Base-by-base conservation (phyloP, 2,888 invertebrate genomes). In the Sacculina carcini region DNA sequence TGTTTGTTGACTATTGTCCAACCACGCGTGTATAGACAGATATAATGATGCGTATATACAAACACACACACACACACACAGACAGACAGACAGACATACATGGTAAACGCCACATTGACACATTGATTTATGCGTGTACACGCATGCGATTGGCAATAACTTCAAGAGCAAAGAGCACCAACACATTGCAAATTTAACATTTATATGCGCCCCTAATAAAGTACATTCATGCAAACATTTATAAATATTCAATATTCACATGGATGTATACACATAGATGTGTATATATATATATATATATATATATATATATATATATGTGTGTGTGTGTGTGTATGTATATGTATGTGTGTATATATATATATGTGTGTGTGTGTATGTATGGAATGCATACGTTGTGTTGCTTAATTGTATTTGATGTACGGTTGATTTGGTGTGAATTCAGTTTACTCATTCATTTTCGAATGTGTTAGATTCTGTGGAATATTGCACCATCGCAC, bases 291-390 rank as follows among this genome's bases (percentile, higher is more conserved):
- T 21, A 49, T 48, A 46, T 48, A 51, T 48, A 51, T 32, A 51
- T 48, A 51, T 48, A 46, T 48, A 51, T 48, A 51, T 48, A 51
- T 48, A 51, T 48, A 51, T 29, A 52, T 39, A 52, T 49, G 40
- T 49, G 49, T 49, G 49, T 49, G 49, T 49, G 31, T 49, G 49
- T 49, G 49, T 39, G 49, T 39, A 52, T 49, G 49, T 49, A 49
- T 49, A 52, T 49, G 49, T 49, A 52, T 38, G 19, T 49, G 49
- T 49, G 49, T 49, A 49, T 39, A 47, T 3, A 34, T 2, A 38
- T 1, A 48, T 21, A 38, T n/a, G n/a, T n/a, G n/a, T n/a, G n/a
- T n/a, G n/a, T n/a, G n/a, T n/a, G n/a, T n/a, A n/a, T n/a, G n/a
- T n/a, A n/a, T n/a, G n/a, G n/a, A n/a, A n/a, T n/a, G n/a, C n/a